phyloP scores from a whole-genome alignment of 37 sponge, comb jelly and placozoan genomes.

The Axinella damicornis region DNA sequence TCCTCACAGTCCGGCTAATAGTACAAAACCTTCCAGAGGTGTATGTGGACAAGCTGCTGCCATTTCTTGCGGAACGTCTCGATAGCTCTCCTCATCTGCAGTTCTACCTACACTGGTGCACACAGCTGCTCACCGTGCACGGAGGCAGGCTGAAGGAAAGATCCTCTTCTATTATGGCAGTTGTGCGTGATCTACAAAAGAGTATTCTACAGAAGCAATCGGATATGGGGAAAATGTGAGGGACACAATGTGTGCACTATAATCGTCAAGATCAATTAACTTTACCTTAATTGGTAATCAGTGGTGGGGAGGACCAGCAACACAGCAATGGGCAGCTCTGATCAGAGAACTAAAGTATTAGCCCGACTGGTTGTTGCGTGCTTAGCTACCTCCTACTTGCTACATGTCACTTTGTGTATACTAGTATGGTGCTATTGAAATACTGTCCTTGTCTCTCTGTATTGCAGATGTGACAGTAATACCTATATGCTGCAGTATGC shows the following conservation, averaged over 20 bases:
- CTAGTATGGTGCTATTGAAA: background rate
- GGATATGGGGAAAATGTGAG: constrained; percentile 79
- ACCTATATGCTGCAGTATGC: constrained; percentile 39
- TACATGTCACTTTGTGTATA: no score
- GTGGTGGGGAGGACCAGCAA: no score
- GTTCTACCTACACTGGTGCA: constrained; percentile 89
- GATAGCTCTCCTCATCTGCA: constrained; percentile 77
- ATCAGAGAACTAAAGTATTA: no score
- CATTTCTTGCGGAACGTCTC: constrained; percentile 61
- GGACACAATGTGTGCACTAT: background rate
- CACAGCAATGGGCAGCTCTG: no score
- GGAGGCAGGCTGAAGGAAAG: constrained; percentile 53
- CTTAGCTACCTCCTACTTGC: no score
- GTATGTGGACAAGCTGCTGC: constrained; percentile 68
- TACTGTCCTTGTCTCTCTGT: background rate
- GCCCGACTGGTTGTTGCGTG: no score
- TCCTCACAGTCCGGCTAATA: no score
- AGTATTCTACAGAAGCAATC: constrained; percentile 57
- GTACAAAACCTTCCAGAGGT: constrained; percentile 43
- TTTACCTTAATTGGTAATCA: no score
- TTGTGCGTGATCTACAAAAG: constrained; percentile 74
- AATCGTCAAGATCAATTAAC: no score
- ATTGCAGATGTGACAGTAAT: constrained; percentile 59
- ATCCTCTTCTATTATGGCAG: constrained; percentile 12
- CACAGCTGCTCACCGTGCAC: constrained; percentile 56